phyloP scores from a whole-genome alignment of 37 sponge, comb jelly and placozoan genomes.

The Ianthella basta region DNA sequence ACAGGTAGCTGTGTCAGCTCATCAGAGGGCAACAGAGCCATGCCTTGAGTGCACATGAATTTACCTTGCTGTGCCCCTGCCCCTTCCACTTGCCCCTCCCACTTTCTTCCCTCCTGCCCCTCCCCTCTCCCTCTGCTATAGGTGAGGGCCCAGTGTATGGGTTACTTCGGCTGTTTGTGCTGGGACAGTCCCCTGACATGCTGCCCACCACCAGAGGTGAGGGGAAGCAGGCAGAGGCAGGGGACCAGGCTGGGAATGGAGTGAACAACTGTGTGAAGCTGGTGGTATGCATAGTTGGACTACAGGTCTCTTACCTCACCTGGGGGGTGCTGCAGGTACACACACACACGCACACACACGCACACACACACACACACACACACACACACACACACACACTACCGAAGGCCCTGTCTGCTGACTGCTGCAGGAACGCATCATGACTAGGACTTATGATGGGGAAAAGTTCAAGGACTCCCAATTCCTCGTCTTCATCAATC shows the following conservation, averaged over 20 bases:
- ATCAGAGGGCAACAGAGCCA: no score
- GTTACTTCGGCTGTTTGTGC: conserved; percentile 48
- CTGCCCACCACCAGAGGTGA: conserved; percentile 12
- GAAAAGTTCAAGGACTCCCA: conserved; percentile 89
- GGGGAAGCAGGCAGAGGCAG: conserved; percentile 9
- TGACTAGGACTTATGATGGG: conserved; percentile 91
- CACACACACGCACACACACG: no score
- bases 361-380: no score
- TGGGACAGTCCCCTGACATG: conserved; percentile 43
- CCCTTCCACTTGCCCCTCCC: no score
- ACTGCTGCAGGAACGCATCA: conserved; percentile 81
- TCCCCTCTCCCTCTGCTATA: neutral
- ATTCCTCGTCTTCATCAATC: conserved; percentile 96
- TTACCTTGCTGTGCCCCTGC: no score
- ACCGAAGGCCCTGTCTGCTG: no score
- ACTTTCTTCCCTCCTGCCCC: no score
- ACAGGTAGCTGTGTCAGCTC: no score
- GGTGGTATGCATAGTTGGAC: conserved; percentile 70
- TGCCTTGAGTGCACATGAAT: no score
- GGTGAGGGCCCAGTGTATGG: conserved; percentile 60
- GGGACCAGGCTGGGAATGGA: neutral
- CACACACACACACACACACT: no score
- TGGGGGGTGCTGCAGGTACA: conserved; percentile 95
- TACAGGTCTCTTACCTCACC: conserved; percentile 87
- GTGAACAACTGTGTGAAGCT: conserved; percentile 38